phyloP scores from a whole-genome alignment of 2,888 invertebrate genomes.

The Dastarcus helophoroides region DNA sequence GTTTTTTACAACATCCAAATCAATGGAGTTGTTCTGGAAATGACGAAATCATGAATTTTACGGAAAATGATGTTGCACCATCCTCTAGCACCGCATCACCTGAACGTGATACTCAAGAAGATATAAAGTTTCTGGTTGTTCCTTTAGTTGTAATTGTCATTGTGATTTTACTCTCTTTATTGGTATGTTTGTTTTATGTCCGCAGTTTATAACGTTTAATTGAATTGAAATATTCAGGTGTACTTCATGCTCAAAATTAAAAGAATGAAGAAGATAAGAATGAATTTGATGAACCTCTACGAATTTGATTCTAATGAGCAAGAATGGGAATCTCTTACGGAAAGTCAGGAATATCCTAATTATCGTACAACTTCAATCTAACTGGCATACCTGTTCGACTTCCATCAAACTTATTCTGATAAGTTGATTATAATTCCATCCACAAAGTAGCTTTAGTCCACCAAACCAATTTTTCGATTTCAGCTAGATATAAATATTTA shows the following conservation, averaged over 20 bases:
- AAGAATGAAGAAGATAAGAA: conserved; percentile 46
- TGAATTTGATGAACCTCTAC: conserved; percentile 54
- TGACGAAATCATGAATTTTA: conserved; percentile 9
- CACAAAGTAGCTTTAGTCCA: no score
- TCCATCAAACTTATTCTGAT: no score
- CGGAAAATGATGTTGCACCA: conserved; percentile 3
- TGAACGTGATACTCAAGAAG: conserved; percentile 15
- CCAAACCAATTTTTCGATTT: no score
- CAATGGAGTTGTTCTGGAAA: no score
- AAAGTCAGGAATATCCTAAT: conserved; percentile 29
- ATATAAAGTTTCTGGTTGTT: conserved; percentile 30
- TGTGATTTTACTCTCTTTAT: conserved; percentile 14
- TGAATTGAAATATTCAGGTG: no score
- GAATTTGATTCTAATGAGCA: conserved; percentile 59
- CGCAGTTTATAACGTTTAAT: neutral
- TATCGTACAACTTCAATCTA: conserved; percentile 18
- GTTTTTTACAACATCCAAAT: no score
- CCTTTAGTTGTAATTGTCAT: conserved; percentile 33
- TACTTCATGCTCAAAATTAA: conserved; percentile 41
- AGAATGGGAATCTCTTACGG: conserved; percentile 52
- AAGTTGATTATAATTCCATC: no score
- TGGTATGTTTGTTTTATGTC: neutral
- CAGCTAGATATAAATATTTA: no score
- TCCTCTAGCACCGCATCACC: conserved; percentile 6
- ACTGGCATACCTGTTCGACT: no score